Percentiles rank a stretch among this genome's conserved stretches.
These are phyloP conservation scores for Babylonia areolata DNA, from an alignment of 1,140 invertebrate genomes.

Conservation along the genomic window DNA sequence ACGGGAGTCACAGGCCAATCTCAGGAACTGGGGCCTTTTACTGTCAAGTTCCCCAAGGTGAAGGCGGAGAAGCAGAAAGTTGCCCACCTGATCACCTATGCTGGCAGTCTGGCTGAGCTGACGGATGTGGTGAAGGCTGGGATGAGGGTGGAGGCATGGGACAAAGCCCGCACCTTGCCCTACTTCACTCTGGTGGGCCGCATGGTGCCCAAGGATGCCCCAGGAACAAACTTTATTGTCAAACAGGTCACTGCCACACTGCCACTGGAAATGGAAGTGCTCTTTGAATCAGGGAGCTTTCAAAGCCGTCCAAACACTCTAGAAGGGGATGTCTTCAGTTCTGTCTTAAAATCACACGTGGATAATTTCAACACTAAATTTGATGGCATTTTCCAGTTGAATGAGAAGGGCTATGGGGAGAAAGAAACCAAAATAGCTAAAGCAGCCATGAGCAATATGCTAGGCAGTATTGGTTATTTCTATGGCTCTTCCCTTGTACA, in stretches of 20 bases:
- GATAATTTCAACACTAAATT: constrained; percentile 76
- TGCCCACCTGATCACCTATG: constrained; percentile 75
- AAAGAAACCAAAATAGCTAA: constrained; percentile 88
- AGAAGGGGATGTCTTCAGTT: constrained; percentile 81
- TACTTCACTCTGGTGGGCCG: constrained; percentile 76
- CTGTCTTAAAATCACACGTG: constrained; percentile 79
- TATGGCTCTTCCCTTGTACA: constrained; percentile 93
- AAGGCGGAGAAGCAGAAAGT: constrained; percentile 78
- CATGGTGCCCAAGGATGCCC: constrained; percentile 67
- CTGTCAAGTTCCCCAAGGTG: constrained; percentile 76
- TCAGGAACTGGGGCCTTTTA: constrained; percentile 86
- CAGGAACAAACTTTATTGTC: constrained; percentile 87
- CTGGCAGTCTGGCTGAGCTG: constrained; percentile 83
- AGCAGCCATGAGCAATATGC: constrained; percentile 93
- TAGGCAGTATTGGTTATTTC: constrained; percentile 98
- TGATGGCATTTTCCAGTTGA: constrained; percentile 74
- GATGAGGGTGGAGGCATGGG: constrained; percentile 73
- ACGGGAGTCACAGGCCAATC: constrained; percentile 87
- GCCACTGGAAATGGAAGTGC: constrained; percentile 90
- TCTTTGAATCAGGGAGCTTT: constrained; percentile 87
- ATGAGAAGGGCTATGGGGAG: constrained; percentile 83
- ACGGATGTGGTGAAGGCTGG: constrained; percentile 85
- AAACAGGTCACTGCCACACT: constrained; percentile 84
- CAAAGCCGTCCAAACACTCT: constrained; percentile 79
- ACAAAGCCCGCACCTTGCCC: constrained; percentile 70